These are phyloP conservation scores for Leistus spinibarbis DNA, from an alignment of 2,888 invertebrate genomes.

Conservation along the genomic window DNA sequence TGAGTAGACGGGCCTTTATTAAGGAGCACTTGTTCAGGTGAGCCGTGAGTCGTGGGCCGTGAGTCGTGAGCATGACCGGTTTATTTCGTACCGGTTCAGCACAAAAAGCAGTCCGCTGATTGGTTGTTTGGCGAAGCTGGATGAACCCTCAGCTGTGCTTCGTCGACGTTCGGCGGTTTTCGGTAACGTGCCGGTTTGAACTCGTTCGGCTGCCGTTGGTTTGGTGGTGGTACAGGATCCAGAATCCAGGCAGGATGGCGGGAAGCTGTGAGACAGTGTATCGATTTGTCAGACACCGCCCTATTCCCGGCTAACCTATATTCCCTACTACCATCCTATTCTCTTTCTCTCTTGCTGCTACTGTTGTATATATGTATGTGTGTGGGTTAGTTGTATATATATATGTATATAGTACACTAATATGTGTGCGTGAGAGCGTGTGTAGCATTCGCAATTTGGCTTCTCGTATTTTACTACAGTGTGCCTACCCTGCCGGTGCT, in stretches of 20 bases:
- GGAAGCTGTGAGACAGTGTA: slow-evolving; percentile 25
- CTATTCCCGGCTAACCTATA: slow-evolving; percentile 37
- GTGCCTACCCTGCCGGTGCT: too few species aligned
- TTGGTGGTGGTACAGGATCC: slow-evolving; percentile 2
- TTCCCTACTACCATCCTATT: slow-evolving; percentile 8
- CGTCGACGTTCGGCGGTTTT: not conserved
- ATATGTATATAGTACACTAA: not conserved
- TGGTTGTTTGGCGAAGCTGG: not conserved
- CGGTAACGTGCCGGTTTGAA: not conserved
- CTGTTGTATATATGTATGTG: not conserved
- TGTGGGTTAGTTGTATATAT: not conserved
- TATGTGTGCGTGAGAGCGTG: not conserved
- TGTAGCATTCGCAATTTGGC: not conserved
- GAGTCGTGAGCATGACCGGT: not conserved
- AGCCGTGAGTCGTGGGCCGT: too few species aligned
- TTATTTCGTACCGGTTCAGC: not conserved
- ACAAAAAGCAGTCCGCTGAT: not conserved
- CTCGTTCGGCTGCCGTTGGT: not conserved
- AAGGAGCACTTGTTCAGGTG: too few species aligned
- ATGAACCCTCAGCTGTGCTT: not conserved
- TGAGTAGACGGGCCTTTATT: too few species aligned
- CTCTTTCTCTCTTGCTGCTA: not conserved
- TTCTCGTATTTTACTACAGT: not conserved
- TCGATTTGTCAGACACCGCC: slow-evolving; percentile 36
- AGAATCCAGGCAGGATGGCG: slow-evolving; percentile 25